Evolutionary conservation across 2,888 invertebrate genomes (phyloP), one percentile per base, ranked within the genome.

Genomic region (Mesoligia furuncula): DNA sequence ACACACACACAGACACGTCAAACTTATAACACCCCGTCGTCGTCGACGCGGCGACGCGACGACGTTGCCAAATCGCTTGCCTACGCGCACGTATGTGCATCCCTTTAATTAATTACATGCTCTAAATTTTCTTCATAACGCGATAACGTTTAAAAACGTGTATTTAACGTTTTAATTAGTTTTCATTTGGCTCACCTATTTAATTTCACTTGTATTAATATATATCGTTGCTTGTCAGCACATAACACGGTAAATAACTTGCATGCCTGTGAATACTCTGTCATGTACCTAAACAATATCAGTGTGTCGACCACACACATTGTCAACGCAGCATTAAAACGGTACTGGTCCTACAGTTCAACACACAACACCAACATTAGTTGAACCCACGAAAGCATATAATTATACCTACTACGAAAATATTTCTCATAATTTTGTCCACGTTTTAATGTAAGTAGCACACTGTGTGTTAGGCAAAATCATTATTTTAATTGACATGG

Each of bases 251-350:
- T 67, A 42, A 39, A 62, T 39, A 61, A 2, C 65, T 69, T 61
- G 73, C 73, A 76, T 79, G 83, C 24, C 15, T 64, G 4, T 73
- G 81, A 74, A 84, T 79, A 76, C 72, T 79, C 39, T 75, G 67
- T 27, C 13, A 57, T 69, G 71, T 75, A 77, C n/a, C n/a, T n/a
- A n/a, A 83, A 79, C 71, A 83, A 62, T 77, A 75, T 45, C 27
- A 51, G 61, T 65, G 31, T 54, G 57, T 36, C 61, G 83, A 81
- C 83, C 74, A 39, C 85, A 83, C 77, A 81, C 64, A 27, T 31
- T 65, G 79, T 72, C 68, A 31, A 27, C 39, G 65, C 64, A 59
- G 27, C 61, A 45, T 17, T 65, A 48, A 57, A 15, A 24, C 48
- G 11, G 24, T 57, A 54, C 39, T 73, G 48, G 11, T 66, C 54